Evolutionary conservation across 2,888 invertebrate genomes (phyloP).

Genomic region (Pachymerium ferrugineum): DNA sequence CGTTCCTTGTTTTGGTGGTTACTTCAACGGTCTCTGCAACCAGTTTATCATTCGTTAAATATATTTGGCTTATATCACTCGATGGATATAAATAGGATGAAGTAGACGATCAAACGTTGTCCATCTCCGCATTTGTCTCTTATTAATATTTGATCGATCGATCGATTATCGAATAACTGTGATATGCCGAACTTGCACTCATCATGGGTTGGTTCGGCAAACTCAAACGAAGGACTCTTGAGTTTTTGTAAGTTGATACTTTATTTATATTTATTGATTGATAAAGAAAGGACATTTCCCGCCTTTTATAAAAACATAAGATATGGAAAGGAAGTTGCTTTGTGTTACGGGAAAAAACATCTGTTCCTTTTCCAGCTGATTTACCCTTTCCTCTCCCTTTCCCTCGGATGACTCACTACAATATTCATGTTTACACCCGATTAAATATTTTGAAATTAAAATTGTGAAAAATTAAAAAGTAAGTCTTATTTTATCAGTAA

Average conservation of each 20-base stretch:
- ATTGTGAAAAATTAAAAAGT: not conserved
- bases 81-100: no score
- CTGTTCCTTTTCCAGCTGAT: not conserved
- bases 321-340: not conserved
- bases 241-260: slow-evolving; percentile 35
- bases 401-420: not conserved
- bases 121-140: not conserved
- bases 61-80: no score
- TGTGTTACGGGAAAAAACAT: not conserved
- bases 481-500: not conserved
- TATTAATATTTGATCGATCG: not conserved
- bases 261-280: not conserved
- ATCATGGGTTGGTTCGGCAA: slow-evolving; percentile 34
- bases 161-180: not conserved
- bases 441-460: not conserved
- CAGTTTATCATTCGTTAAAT: no score
- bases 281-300: not conserved
- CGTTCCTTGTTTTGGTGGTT: no score
- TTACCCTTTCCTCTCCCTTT: not conserved
- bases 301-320: not conserved
- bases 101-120: no score
- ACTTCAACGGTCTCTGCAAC: no score
- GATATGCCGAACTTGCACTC: not conserved
- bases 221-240: slow-evolving; percentile 34
- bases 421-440: not conserved